phyloP scores from a whole-genome alignment of 1,140 invertebrate species.

The Conus betulinus region DNA sequence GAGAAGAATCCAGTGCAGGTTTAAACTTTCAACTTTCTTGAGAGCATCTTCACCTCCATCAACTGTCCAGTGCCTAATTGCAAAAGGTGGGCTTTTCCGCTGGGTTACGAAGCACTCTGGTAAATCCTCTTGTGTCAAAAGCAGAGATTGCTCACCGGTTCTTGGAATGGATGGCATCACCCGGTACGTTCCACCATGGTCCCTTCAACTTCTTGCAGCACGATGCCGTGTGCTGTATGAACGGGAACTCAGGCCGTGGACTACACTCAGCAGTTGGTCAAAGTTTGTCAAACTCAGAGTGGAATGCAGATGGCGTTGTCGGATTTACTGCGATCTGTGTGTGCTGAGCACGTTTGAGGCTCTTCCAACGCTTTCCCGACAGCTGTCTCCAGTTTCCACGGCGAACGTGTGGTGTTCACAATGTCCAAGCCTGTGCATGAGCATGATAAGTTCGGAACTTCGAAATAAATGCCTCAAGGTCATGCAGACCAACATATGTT shows the following conservation, averaged over 20 bases:
- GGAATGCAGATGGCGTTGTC: constrained; percentile 37
- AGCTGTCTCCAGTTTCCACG: constrained; percentile 15
- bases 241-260: constrained; percentile 42
- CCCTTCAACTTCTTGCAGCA: constrained; percentile 48
- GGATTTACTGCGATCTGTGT: constrained; percentile 24
- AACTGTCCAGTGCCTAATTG: too few species aligned
- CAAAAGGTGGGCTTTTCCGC: too few species aligned
- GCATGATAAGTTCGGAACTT: too few species aligned
- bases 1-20: too few species aligned
- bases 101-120: constrained; percentile 45
- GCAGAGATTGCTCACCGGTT: neutral
- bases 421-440: constrained; percentile 35
- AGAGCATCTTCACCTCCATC: too few species aligned
- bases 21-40: too few species aligned
- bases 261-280: constrained; percentile 48
- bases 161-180: neutral
- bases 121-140: neutral
- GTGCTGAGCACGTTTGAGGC: constrained; percentile 6
- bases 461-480: too few species aligned
- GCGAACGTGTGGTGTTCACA: constrained; percentile 31
- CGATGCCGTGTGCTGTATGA: constrained; percentile 51
- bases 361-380: neutral
- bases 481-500: constrained; percentile 41
- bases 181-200: neutral
- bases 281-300: constrained; percentile 59